phyloP scores from a whole-genome alignment of 2,888 invertebrate species.

The Ceramica pisi region DNA sequence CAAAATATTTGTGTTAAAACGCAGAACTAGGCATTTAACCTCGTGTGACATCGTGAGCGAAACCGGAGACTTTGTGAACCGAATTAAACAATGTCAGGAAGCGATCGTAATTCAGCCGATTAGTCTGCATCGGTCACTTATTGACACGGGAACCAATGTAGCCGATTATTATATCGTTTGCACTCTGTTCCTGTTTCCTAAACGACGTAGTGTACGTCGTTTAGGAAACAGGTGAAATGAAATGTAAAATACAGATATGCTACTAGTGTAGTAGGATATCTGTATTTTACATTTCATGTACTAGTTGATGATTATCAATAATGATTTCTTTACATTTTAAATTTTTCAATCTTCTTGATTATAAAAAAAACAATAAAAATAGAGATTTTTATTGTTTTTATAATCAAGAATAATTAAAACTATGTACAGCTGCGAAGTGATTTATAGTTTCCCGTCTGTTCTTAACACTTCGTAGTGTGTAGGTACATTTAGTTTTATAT shows the following conservation, averaged over 20 bases:
- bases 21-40: constrained; percentile 24
- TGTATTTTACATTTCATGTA: constrained; percentile 53
- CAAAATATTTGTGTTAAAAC: constrained; percentile 48
- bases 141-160: constrained; percentile 65
- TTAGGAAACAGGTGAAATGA: too few relatives aligned
- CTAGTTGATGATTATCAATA: constrained; percentile 23
- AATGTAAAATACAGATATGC: too few relatives aligned
- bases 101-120: constrained; percentile 75
- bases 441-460: constrained; percentile 57
- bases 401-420: constrained; percentile 35
- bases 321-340: constrained; percentile 13
- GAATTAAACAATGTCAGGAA: constrained; percentile 81
- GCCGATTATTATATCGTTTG: constrained; percentile 64
- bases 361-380: too few relatives aligned
- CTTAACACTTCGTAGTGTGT: constrained; percentile 30
- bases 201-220: constrained; percentile 54
- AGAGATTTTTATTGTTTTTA: constrained; percentile 26
- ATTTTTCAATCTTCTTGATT: constrained; percentile 29
- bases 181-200: constrained; percentile 62
- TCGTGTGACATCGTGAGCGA: constrained; percentile 61
- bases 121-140: constrained; percentile 67
- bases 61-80: constrained; percentile 71
- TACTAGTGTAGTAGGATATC: constrained; percentile 54
- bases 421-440: constrained; percentile 34
- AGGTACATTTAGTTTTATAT: constrained; percentile 34